Evolutionary conservation across 2,888 invertebrate genomes (phyloP), one percentile per base, ranked within the genome.

Genomic region (Eilema caniola): DNA sequence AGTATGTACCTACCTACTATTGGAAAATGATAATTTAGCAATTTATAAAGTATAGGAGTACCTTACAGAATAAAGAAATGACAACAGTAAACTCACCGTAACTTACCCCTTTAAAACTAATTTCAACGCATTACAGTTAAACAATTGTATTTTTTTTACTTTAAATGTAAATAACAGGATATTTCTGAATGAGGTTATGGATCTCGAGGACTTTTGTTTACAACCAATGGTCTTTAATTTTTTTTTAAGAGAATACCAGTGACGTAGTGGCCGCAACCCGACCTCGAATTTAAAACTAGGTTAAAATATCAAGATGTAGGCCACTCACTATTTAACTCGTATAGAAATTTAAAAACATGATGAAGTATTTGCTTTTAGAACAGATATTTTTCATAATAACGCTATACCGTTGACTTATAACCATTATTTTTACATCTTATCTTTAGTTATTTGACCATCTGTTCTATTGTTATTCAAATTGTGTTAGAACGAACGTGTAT

Each of bases 231-330:
- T 78, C 70, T 73, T 63, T 25, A 63, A 60, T 71, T 62, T 70
- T 75, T 77, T 78, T 65, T 8, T 74, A 78, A 83, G 76, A 82
- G 77, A 86, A 86, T 87, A 83, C 83, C 82, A 84, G 83, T 89
- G 88, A 88, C 88, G 85, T 81, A 87, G 85, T 89, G 85, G 86
- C 88, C 86, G 85, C 78, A 85, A 75, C 83, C 78, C 83, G 89
- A 85, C 91, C 91, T 92, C 89, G 87, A 85, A 79, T 88, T 86
- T 85, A 88, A n/a, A 94, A 93, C 88, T 93, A 86, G 93, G 93
- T 92, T 93, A 94, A 94, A 92, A 92, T 89, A 85, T 88, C 85
- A 82, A 87, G 84, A 93, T 92, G 90, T 91, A 85, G 92, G 87
- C 85, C 91, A 89, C 80, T 86, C 81, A 83, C 88, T 87, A 87